phyloP scores from a whole-genome alignment of 2,888 invertebrate species.

The Exocentrus adspersus region DNA sequence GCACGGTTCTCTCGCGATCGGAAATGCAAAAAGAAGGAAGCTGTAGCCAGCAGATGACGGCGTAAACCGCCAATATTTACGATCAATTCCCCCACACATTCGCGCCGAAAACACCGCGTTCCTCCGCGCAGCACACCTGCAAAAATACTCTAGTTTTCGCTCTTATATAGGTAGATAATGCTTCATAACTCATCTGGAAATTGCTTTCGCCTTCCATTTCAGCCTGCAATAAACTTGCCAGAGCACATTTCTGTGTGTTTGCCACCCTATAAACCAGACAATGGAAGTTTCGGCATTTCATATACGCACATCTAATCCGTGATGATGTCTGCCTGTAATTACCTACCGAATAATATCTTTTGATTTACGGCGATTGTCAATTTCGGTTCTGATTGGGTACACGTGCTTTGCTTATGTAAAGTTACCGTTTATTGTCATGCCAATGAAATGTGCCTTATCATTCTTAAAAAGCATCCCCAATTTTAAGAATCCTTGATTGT shows the following conservation, averaged over 20 bases:
- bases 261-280: slow-evolving; percentile 57
- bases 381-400: neutral
- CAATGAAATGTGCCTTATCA: no score
- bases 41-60: slow-evolving; percentile 63
- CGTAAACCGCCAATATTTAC: slow-evolving; percentile 64
- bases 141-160: slow-evolving; percentile 63
- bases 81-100: slow-evolving; percentile 61
- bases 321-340: slow-evolving; percentile 20
- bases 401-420: neutral
- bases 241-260: slow-evolving; percentile 57
- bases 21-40: slow-evolving; percentile 37
- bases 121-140: slow-evolving; percentile 61
- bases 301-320: slow-evolving; percentile 21
- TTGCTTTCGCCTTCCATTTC: slow-evolving; percentile 64
- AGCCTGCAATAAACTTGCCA: slow-evolving; percentile 61
- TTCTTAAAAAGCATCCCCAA: no score
- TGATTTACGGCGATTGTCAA: slow-evolving; percentile 8
- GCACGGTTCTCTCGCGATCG: neutral
- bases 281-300: slow-evolving; percentile 48
- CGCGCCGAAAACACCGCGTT: slow-evolving; percentile 55
- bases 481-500: no score
- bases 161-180: slow-evolving; percentile 64
- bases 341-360: slow-evolving; percentile 10
- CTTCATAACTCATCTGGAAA: slow-evolving; percentile 63
- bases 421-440: no score